Evolutionary conservation across 2,113 vertebrate species (phyloP).

Genomic region (Dendrocopos noguchii): DNA sequence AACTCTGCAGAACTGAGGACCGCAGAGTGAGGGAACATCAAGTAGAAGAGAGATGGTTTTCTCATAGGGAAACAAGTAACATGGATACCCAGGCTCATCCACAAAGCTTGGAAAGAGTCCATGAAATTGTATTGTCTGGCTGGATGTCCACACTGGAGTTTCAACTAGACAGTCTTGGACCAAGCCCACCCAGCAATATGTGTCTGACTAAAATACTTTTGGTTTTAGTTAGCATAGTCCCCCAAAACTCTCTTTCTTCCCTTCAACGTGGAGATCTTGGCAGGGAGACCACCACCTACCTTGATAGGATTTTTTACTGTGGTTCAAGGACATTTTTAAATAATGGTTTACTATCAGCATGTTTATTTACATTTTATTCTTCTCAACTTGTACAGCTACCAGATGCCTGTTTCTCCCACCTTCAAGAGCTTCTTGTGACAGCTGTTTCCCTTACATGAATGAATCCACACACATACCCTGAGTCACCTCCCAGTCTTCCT

Average conservation of each 20-base stretch:
- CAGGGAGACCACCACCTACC: not conserved
- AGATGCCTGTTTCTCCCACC: not conserved
- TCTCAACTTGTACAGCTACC: not conserved
- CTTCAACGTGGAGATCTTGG: not conserved
- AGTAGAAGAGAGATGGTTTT: not conserved
- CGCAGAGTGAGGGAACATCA: not conserved
- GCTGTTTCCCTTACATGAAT: not conserved
- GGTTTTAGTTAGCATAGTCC: not conserved
- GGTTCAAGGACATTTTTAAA: not conserved
- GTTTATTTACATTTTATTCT: not conserved
- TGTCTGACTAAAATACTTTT: not conserved
- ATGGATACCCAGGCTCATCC: not conserved
- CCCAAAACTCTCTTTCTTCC: not conserved
- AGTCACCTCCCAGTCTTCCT: not conserved
- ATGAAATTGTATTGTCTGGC: not conserved
- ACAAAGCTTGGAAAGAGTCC: not conserved
- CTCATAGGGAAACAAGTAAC: not conserved
- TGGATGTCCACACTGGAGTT: not conserved
- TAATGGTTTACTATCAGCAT: not conserved
- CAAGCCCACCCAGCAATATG: fast-evolving
- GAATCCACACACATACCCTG: not conserved
- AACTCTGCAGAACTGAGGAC: not conserved
- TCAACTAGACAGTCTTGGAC: not conserved
- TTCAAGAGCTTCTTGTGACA: not conserved
- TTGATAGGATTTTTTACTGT: not conserved